Evolutionary conservation across 2,797 vertebrate genomes (phyloP).

Genomic region (Phrynocephalus guinanensis): DNA sequence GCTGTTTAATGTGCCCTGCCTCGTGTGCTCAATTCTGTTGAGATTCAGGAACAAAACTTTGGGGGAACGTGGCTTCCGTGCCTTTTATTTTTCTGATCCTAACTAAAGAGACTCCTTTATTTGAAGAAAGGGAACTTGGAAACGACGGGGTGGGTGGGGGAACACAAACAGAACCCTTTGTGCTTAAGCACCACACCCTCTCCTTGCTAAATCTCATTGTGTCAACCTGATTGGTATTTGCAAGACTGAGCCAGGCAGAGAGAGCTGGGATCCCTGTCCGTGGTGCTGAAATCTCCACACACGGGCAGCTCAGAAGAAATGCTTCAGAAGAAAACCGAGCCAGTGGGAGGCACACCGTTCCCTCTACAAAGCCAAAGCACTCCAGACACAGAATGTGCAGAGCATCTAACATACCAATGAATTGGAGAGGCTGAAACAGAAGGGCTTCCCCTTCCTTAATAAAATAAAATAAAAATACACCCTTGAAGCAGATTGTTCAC

Average conservation of each 20-base stretch:
- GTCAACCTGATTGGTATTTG: neutral
- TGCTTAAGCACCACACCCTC: neutral
- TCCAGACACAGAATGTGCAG: neutral
- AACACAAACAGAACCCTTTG: neutral
- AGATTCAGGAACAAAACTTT: neutral
- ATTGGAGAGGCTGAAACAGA: neutral
- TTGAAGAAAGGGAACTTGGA: neutral
- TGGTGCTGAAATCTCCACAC: slow-evolving; percentile 28
- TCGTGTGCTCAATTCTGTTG: neutral
- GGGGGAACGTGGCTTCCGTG: neutral
- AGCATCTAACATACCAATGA: neutral
- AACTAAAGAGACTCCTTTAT: neutral
- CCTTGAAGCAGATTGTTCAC: neutral
- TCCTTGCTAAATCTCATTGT: slow-evolving; percentile 10
- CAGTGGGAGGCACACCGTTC: neutral
- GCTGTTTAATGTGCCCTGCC: neutral
- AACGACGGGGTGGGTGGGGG: neutral
- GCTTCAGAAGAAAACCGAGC: neutral
- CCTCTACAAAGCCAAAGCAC: neutral
- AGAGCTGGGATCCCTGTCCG: slow-evolving; percentile 4
- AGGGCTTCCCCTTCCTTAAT: neutral
- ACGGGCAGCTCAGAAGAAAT: neutral
- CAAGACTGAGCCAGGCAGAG: slow-evolving; percentile 3
- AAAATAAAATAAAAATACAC: neutral
- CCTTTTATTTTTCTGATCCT: neutral